These are phyloP conservation scores for Lamproptera curius DNA, from an alignment of 2,888 invertebrate species.

Conservation along the genomic window DNA sequence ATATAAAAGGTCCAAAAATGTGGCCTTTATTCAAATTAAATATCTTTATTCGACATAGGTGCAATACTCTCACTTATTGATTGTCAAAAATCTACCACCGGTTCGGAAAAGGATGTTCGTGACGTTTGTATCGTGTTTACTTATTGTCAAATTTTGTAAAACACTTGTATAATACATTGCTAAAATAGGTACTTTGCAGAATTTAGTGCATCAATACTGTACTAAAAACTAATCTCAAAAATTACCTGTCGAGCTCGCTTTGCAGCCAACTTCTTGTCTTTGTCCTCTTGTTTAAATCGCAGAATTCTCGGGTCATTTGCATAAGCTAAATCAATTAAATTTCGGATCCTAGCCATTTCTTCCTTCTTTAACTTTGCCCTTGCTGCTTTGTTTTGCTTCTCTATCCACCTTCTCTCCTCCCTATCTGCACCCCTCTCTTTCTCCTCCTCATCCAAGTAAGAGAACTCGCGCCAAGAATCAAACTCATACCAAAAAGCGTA, in stretches of 20 bases:
- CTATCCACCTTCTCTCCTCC: constrained; percentile 98
- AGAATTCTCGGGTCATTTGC: constrained; percentile 95
- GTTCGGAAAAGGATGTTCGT: too few species aligned
- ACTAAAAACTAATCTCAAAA: too few species aligned
- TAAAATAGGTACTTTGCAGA: too few species aligned
- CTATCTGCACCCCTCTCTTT: constrained; percentile 98
- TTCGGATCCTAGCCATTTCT: constrained; percentile 94
- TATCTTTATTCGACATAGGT: too few species aligned
- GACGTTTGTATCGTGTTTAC: too few species aligned
- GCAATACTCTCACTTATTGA: too few species aligned
- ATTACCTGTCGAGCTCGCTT: constrained; percentile 89
- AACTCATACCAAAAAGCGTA: constrained; percentile 99
- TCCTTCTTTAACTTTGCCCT: constrained; percentile 97
- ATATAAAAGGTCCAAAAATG: too few species aligned
- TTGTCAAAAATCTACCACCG: too few species aligned
- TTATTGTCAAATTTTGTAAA: too few species aligned
- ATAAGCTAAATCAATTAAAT: constrained; percentile 96
- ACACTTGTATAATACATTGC: too few species aligned
- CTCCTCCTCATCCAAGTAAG: constrained; percentile 98
- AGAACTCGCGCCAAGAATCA: constrained; percentile 99
- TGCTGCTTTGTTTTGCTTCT: constrained; percentile 97
- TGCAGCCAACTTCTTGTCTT: constrained; percentile 91
- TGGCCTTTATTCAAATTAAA: too few species aligned
- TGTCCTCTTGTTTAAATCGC: constrained; percentile 95
- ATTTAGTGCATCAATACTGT: too few species aligned